phyloP scores from a whole-genome alignment of 1,140 invertebrate species.

The Scaptomyza hsui region DNA sequence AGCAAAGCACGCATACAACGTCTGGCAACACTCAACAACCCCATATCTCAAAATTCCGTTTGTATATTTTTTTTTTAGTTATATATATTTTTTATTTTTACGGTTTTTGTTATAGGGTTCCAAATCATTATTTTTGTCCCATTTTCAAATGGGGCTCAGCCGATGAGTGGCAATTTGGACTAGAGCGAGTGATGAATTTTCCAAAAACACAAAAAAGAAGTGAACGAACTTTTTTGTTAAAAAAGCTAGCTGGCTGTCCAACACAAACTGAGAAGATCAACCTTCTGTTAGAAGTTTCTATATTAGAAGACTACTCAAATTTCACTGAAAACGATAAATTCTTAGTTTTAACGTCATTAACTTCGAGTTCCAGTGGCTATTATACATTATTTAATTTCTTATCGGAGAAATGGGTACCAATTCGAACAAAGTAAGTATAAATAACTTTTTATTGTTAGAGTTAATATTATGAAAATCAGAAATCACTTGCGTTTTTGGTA shows the following conservation, averaged over 20 bases:
- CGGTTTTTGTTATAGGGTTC: conserved; percentile 85
- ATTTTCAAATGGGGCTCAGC: conserved; percentile 90
- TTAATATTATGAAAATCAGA: too few species aligned
- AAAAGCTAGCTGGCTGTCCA: conserved; percentile 90
- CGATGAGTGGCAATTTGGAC: conserved; percentile 91
- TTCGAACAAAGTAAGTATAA: conserved; percentile 86
- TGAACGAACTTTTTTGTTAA: conserved; percentile 90
- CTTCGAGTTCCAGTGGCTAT: conserved; percentile 88
- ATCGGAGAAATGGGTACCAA: conserved; percentile 87
- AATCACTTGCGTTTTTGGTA: too few species aligned
- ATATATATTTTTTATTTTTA: neutral
- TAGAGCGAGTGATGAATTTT: conserved; percentile 90
- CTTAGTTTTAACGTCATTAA: conserved; percentile 89
- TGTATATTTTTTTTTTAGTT: conserved; percentile 83
- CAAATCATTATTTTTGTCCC: conserved; percentile 90
- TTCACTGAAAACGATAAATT: conserved; percentile 90
- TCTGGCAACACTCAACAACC: conserved; percentile 88
- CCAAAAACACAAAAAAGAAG: conserved; percentile 87
- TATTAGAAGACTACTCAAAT: conserved; percentile 87
- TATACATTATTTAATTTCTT: conserved; percentile 89
- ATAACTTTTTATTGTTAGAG: too few species aligned
- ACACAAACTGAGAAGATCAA: conserved; percentile 88
- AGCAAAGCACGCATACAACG: conserved; percentile 87
- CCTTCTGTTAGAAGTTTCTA: conserved; percentile 87
- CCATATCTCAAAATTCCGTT: conserved; percentile 90